Base-by-base conservation (phyloP, 2,113 vertebrate species). In the Carassius auratus region DNA sequence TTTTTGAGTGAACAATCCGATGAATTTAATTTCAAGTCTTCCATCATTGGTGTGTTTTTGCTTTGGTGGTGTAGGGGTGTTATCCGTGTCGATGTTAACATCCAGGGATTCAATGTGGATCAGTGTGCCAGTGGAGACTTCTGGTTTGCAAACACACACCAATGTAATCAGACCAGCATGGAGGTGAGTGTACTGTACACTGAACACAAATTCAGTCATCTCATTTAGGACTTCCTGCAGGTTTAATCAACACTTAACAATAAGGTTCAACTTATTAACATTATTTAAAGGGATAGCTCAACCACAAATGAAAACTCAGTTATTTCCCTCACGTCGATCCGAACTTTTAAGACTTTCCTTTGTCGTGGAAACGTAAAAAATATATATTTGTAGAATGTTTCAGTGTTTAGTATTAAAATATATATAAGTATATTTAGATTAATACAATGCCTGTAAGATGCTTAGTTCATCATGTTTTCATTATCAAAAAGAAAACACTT, bases 101-200 rank as follows among this genome's bases (percentile, higher is more conserved):
- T 99, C 89, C 95, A 96, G 90, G 93, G 92, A 0, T 92, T 97
- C 88, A 94, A 96, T 90, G 90, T 99, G 88, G 93, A 99, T 89
- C 98, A 98, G 92, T 99, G 98, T 64, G 85, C 93, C 57, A 90
- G 86, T 0, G 95, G 94, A 45, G 91, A 95, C 1, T 91, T 94
- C 86, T 99, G 98, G 98, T 99, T 97, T 81, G 90, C 97, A 0
- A 94, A 95, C 88, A 97, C 97, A 0, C 98, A 99, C 90, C 94
- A 92, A 90, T 99, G 98, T 86, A 97, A 99, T 87, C 96, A 95
- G 93, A 98, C 97, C 92, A 98, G 93, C 93, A 99, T 97, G 90
- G 92, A 98, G 97, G 98, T 99, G 96, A 91, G 13, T 69, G 26
- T 55, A 55, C 52, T 19, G 52, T 55, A 21, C 3, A 76, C 21